Conservation (phyloP, 2,888 invertebrate species). For the Oxyteleia sp. region DNA sequence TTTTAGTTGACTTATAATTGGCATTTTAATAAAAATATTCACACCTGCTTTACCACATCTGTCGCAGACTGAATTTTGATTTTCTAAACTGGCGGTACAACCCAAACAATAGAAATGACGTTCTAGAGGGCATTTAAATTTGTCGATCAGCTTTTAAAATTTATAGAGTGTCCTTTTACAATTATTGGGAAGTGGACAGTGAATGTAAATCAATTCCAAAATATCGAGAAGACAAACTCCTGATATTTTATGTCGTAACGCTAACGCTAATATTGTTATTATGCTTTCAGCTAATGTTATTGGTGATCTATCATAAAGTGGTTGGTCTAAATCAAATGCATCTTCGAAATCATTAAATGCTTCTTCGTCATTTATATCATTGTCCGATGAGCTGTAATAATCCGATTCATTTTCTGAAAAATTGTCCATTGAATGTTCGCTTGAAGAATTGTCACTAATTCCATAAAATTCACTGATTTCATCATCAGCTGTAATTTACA, state of each 20-base stretch:
- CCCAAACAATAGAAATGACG: background rate
- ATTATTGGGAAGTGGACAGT: background rate
- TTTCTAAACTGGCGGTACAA: background rate
- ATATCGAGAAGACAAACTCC: background rate
- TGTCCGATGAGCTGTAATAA: background rate
- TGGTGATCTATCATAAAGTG: background rate
- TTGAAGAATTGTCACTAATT: too few relatives aligned
- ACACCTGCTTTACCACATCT: background rate
- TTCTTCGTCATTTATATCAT: background rate
- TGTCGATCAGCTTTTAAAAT: background rate
- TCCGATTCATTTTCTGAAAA: too few relatives aligned
- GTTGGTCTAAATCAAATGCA: background rate
- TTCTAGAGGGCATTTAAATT: background rate
- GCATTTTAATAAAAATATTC: conserved; percentile 4
- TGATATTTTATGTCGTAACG: background rate
- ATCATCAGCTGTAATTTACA: too few relatives aligned
- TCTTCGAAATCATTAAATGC: background rate
- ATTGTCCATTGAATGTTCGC: too few relatives aligned
- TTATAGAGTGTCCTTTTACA: background rate
- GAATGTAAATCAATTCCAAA: background rate
- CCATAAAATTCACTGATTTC: too few relatives aligned
- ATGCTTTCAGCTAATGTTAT: background rate
- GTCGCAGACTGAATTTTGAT: background rate
- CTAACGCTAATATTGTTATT: background rate
- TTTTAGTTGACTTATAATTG: conserved; percentile 45